Evolutionary conservation across 2,888 invertebrate species (phyloP).

Genomic region (Clivina fossor): DNA sequence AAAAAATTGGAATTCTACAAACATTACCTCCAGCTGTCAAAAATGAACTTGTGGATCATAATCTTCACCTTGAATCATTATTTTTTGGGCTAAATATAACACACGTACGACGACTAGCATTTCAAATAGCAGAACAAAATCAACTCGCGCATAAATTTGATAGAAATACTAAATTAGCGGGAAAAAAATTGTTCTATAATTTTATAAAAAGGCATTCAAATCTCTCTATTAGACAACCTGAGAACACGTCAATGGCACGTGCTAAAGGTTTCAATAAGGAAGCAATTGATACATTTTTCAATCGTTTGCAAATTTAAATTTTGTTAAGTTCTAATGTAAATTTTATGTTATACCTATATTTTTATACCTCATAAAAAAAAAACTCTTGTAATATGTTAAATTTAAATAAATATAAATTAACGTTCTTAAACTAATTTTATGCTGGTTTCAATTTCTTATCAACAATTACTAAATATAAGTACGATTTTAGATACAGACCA

Average conservation of each 20-base stretch:
- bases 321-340: no score
- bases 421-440: no score
- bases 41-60: background rate
- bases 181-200: background rate
- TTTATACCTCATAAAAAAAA: no score
- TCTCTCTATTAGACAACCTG: background rate
- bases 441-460: no score
- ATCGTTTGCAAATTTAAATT: background rate
- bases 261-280: background rate
- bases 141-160: background rate
- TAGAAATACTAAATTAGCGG: background rate
- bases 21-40: background rate
- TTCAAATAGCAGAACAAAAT: background rate
- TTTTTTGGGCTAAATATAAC: background rate
- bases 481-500: no score
- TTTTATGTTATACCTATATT: no score
- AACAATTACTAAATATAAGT: no score
- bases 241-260: background rate
- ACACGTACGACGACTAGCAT: slow-evolving; percentile 1
- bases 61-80: background rate
- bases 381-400: no score
- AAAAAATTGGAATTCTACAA: background rate
- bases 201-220: background rate
- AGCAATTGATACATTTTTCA: background rate
- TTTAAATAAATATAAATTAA: no score